Evolutionary conservation across 2,797 vertebrate genomes (phyloP), one percentile per base, ranked within the genome.

Genomic region (Cirrhinus mrigala): DNA sequence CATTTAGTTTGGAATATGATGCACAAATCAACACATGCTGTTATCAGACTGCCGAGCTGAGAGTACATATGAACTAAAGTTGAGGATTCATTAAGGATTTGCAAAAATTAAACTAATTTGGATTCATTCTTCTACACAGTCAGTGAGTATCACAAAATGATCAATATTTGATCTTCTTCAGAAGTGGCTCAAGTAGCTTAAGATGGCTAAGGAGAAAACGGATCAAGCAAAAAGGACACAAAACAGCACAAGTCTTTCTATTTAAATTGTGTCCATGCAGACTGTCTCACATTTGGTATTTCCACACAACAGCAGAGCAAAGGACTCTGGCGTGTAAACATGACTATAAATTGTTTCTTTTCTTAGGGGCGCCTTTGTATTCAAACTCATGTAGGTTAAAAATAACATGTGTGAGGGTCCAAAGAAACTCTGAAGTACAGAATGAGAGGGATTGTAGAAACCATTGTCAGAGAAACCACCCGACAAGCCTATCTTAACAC

Each of bases 391-490:
- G 62, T 50, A 56, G 15, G 37, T 71, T 22, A 44, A 22, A 70
- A n/a, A 70, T 52, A 12, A 44, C 1, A 1, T 73, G 22, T 44
- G 50, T 81, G 3, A 18, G 58, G 14, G 79, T 22, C 29, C 64
- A 68, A 46, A 33, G 46, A 80, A 52, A 68, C 75, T 77, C 16
- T 16, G 6, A 40, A 20, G 20, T 37, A 40, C 12, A 62, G 2
- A 40, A 48, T 54, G 20, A 56, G 33, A 81, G 33, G 5, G 22
- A 70, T 3, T 56, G 37, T 27, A 27, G n/a, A 46, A 73, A n/a
- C 68, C 56, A 60, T 64, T 75, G 20, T 22, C 58, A 75, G 20
- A 74, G 81, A 82, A 60, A 50, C 44, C 4, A 7, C 37, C 52
- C 48, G 0, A 44, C 10, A 71, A 54, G n/a, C 52, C n/a, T 2